Evolutionary conservation across 2,888 invertebrate genomes (phyloP), one percentile per base, ranked within the genome.

Genomic region (Dynastes grantii): DNA sequence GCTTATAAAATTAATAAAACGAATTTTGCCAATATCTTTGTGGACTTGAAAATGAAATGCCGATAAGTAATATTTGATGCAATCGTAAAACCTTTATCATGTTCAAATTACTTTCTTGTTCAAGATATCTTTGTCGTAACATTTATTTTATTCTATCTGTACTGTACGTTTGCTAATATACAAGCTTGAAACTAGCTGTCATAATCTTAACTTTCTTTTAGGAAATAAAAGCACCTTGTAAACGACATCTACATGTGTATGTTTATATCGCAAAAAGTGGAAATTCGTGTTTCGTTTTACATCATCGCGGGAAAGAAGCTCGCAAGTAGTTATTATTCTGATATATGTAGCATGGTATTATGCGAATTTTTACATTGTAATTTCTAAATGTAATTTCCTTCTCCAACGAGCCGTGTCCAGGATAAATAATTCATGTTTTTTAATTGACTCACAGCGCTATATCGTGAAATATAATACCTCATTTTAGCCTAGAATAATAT

Each of bases 381-480:
- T 53, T 70, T 71, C 71, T 71, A 71, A 55, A 71, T 16, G 71
- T 37, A 71, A 71, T 71, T 71, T 71, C 71, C 55, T 55, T 71
- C 55, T 61, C 27, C 45, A 61, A 40, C 73, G 58, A 73, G 27
- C 61, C 61, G 29, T 63, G 61, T 63, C 61, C 61, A 45, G 45
- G 45, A 61, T 75, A 75, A 75, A 75, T 75, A 75, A 75, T 75
- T 75, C 73, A 75, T 75, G 58, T 61, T 75, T 73, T 71, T 75
- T 75, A 75, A 75, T 75, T 61, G 45, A 61, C 61, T 61, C 45
- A 6, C 61, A n/a, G 40, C 73, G 58, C 61, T 58, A 63, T 45
- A 75, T 45, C 40, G 55, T 32, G 63, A 75, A 75, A 75, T 45
- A 75, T 75, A 75, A 75, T 75, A 75, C 61, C 61, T 29, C 61